Conservation (phyloP, 2,113 vertebrate species). For the Pitta sordida region DNA sequence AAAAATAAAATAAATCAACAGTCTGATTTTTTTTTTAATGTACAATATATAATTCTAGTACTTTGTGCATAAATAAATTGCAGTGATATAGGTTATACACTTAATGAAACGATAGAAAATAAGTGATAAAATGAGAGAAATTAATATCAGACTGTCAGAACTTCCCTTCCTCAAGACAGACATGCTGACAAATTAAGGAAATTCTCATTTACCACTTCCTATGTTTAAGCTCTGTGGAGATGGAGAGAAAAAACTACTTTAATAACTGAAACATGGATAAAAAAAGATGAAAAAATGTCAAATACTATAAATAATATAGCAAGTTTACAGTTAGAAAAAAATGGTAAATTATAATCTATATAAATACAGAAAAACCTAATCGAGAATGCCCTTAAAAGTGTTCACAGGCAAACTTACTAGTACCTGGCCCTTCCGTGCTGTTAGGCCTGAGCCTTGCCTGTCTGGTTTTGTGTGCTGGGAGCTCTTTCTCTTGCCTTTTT, state of each 20-base stretch:
- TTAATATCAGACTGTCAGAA: neutral
- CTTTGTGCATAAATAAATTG: neutral
- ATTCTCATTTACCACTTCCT: neutral
- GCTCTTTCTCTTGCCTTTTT: neutral
- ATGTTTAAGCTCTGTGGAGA: neutral
- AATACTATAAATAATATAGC: neutral
- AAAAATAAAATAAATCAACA: neutral
- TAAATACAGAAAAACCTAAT: neutral
- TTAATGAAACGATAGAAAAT: neutral
- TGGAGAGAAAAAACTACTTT: neutral
- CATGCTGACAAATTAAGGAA: neutral
- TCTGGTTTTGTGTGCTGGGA: fast-evolving
- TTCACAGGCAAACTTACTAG: neutral
- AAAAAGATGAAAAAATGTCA: neutral
- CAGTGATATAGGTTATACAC: neutral
- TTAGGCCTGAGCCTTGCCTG: neutral
- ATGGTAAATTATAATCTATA: neutral
- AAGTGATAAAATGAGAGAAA: neutral
- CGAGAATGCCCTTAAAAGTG: neutral
- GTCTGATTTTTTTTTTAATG: neutral
- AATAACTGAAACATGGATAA: neutral
- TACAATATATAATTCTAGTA: neutral
- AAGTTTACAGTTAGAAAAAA: neutral
- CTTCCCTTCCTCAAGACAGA: neutral
- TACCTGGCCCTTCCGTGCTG: neutral